Base-by-base conservation (phyloP, 2,888 invertebrate species). In the Drosophila longiperda region DNA sequence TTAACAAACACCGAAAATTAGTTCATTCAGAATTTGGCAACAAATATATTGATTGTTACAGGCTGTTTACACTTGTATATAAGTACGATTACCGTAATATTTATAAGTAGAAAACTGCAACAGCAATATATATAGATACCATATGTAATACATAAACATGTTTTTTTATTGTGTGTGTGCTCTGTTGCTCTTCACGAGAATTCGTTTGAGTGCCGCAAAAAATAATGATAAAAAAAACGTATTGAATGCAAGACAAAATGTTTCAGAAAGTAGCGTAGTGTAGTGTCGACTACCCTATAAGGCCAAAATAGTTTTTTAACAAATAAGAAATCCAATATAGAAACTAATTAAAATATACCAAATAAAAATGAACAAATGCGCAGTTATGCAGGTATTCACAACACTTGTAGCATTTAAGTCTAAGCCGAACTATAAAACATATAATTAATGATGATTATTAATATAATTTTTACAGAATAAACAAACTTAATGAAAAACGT, bases 261-360 rank as follows among this genome's bases (percentile, higher is more conserved):
- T 82, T 75, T 74, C 75, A 82, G 38, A 66, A 57, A 34, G 62
- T 79, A 78, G 72, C 32, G 77, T 80, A 78, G 71, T 76, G 75
- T 78, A 76, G 77, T 77, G 36, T 63, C 59, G 55, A 78, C 73
- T 78, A 77, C 65, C 80, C 67, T 66, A 49, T 88, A 90, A 85
- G 90, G 85, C 85, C 85, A 85, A 85, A 89, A 85, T 85, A 85
- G 86, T 71, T 85, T 89, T 45, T 88, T 82, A 84, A 75, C 50
- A 67, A 54, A 62, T 68, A 67, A 69, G 73, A 87, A 76, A 83
- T 72, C 74, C 74, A 78, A 72, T 66, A 55, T 79, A 73, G 72
- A 58, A 17, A 57, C 58, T 67, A 73, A 69, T 50, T 58, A 33
- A 49, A 72, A 58, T 63, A 73, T 77, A 74, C 73, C 73, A 81